phyloP scores from a whole-genome alignment of 1,140 invertebrate genomes.

The Drosophila rufa region DNA sequence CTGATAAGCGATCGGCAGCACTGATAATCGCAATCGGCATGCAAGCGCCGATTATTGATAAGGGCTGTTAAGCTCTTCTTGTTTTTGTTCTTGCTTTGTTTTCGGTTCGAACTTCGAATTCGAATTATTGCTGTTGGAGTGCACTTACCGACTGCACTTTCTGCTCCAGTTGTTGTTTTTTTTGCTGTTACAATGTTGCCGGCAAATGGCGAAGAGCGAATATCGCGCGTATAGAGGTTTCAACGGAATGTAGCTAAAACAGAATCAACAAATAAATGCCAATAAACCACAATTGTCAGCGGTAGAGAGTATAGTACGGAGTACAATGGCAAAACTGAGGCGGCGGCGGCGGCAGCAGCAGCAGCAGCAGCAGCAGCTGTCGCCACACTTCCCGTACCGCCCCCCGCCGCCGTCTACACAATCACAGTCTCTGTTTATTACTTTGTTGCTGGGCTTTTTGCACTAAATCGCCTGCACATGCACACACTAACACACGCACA shows the following conservation, averaged over 20 bases:
- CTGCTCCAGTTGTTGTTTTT: slow-evolving; percentile 43
- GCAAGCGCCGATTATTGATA: slow-evolving; percentile 49
- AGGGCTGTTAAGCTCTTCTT: slow-evolving; percentile 22
- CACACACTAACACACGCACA: slow-evolving; percentile 26
- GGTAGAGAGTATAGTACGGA: slow-evolving; percentile 8
- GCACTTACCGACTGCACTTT: slow-evolving; percentile 28
- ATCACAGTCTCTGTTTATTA: slow-evolving; percentile 53
- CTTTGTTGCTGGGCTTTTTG: slow-evolving; percentile 40
- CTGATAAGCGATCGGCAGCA: slow-evolving; percentile 57
- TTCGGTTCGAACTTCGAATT: slow-evolving; percentile 6
- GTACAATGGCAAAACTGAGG: slow-evolving; percentile 23
- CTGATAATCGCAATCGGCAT: slow-evolving; percentile 43
- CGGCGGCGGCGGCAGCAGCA: slow-evolving; percentile 20
- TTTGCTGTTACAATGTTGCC: slow-evolving; percentile 40
- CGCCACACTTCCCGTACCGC: neutral
- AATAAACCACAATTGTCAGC: slow-evolving; percentile 21
- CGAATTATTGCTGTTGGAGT: neutral
- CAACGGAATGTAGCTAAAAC: slow-evolving; percentile 66
- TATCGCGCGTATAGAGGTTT: slow-evolving; percentile 16
- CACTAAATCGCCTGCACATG: slow-evolving; percentile 29
- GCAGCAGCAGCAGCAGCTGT: slow-evolving; percentile 35
- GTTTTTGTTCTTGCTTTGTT: slow-evolving; percentile 6
- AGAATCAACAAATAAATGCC: slow-evolving; percentile 47
- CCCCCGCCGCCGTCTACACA: neutral
- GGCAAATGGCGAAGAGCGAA: slow-evolving; percentile 31